Conservation (phyloP, 2,888 invertebrate species). For the Athetis lepigone region DNA sequence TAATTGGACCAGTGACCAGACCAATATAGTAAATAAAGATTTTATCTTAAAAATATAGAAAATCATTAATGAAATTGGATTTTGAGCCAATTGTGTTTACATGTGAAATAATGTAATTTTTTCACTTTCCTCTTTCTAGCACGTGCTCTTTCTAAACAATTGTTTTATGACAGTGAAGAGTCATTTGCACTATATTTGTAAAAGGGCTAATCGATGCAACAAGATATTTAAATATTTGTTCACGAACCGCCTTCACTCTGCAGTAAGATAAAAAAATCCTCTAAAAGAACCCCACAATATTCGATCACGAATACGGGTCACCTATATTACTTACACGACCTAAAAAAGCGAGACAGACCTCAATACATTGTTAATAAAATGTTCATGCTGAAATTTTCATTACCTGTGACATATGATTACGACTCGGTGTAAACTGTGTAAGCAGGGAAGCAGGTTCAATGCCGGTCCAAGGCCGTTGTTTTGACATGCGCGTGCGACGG, state of each 20-base stretch:
- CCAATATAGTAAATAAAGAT: too few species aligned
- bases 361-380: constrained; percentile 10
- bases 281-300: constrained; percentile 11
- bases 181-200: too few species aligned
- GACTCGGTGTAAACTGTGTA: constrained; percentile 47
- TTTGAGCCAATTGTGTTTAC: too few species aligned
- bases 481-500: constrained; percentile 57
- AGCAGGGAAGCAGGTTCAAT: constrained; percentile 72
- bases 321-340: constrained; percentile 27
- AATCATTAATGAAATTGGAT: too few species aligned
- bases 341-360: not conserved
- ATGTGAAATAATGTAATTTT: too few species aligned
- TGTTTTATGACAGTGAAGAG: too few species aligned
- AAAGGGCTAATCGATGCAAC: too few species aligned
- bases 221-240: not conserved
- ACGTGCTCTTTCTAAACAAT: too few species aligned
- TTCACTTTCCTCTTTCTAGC: too few species aligned
- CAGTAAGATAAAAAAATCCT: not conserved
- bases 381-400: constrained; percentile 7
- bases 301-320: constrained; percentile 20
- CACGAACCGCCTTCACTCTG: not conserved
- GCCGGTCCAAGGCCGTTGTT: constrained; percentile 65
- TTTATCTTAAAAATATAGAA: too few species aligned
- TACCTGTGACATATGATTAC: constrained; percentile 43
- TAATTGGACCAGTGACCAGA: too few species aligned